These are phyloP conservation scores for Neelides folsomi DNA, from an alignment of 2,888 invertebrate species.

Conservation along the genomic window DNA sequence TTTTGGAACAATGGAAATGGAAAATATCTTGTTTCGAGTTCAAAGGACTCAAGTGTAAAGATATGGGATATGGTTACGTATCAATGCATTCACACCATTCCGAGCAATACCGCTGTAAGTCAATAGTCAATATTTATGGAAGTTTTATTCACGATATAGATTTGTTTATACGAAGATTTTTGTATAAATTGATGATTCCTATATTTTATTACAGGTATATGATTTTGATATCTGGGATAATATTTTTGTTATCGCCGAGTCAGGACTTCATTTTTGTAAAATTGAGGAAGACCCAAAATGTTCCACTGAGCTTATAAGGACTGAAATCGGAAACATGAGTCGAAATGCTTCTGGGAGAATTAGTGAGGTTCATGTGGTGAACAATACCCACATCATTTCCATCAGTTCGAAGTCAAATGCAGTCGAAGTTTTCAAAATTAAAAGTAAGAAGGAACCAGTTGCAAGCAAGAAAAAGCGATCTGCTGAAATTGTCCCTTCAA, in stretches of 20 bases:
- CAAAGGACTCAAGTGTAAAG: slow-evolving; percentile 88
- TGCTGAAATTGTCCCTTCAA: slow-evolving; percentile 50
- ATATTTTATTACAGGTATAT: slow-evolving; percentile 14
- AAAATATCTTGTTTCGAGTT: slow-evolving; percentile 61
- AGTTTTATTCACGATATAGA: too few species aligned
- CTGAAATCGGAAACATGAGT: slow-evolving; percentile 24
- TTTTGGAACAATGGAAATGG: slow-evolving; percentile 56
- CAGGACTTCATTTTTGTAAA: slow-evolving; percentile 19
- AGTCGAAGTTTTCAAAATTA: slow-evolving; percentile 70
- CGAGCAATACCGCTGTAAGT: slow-evolving; percentile 66
- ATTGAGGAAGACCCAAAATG: slow-evolving; percentile 15
- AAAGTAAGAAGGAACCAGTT: slow-evolving; percentile 59
- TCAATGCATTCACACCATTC: slow-evolving; percentile 87
- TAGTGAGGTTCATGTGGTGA: slow-evolving; percentile 14
- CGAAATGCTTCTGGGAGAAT: slow-evolving; percentile 25
- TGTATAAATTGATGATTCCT: too few species aligned
- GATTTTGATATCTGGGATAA: slow-evolving; percentile 25
- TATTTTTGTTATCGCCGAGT: slow-evolving; percentile 26
- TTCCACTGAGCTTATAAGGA: slow-evolving; percentile 1
- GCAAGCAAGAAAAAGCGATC: slow-evolving; percentile 58
- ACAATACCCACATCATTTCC: slow-evolving; percentile 18
- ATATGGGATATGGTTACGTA: slow-evolving; percentile 95
- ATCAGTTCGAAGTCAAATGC: slow-evolving; percentile 22
- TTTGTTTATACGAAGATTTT: too few species aligned
- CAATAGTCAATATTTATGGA: too few species aligned